Conservation (phyloP, 2,888 invertebrate species). For the Clitarchus hookeri region DNA sequence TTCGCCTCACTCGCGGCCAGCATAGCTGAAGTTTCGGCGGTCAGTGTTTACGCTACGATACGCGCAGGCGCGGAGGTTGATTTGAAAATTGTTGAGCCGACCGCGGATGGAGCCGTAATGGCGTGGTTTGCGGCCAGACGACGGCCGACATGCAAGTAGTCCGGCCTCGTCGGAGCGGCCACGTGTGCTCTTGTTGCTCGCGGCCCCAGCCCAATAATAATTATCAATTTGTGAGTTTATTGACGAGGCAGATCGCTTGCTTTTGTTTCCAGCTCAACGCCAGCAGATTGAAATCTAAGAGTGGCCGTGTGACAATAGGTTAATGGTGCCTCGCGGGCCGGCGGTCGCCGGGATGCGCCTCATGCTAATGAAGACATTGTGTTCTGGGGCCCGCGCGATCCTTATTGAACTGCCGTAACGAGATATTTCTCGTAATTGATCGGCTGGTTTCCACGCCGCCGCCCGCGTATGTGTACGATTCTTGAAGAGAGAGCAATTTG, state of each 20-base stretch:
- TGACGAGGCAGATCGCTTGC: neutral
- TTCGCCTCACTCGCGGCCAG: no score
- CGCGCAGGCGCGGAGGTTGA: no score
- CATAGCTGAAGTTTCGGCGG: no score
- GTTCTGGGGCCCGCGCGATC: neutral
- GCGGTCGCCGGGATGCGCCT: neutral
- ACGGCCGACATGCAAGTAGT: no score
- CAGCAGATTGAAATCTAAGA: neutral
- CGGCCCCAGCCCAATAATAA: neutral
- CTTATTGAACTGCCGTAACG: neutral
- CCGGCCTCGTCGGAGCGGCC: no score
- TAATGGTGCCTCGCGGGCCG: neutral
- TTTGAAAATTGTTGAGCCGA: no score
- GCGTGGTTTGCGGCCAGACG: no score
- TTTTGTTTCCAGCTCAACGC: neutral
- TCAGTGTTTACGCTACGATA: no score
- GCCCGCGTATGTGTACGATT: neutral
- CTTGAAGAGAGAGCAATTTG: neutral
- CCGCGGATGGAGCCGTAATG: no score
- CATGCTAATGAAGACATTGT: slow-evolving; percentile 14
- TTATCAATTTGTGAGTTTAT: slow-evolving; percentile 14
- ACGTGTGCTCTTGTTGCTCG: neutral
- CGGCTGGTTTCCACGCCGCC: neutral
- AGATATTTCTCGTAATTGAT: neutral
- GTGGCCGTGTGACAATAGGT: neutral